Base-by-base conservation (phyloP, 2,888 invertebrate genomes). In the Melolontha melolontha region DNA sequence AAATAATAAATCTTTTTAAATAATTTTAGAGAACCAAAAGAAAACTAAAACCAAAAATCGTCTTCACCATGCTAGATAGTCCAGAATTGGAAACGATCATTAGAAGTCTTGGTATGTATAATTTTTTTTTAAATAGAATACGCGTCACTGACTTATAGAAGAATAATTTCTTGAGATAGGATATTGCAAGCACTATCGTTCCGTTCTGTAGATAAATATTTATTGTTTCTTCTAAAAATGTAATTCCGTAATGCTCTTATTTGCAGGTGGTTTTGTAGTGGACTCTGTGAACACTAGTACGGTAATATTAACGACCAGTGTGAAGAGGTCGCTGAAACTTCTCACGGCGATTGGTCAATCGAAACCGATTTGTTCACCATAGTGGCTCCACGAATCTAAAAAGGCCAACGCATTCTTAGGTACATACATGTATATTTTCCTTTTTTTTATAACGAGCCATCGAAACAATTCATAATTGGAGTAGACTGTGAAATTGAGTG, bases 321-420 rank as follows among this genome's bases (percentile, higher is more conserved):
- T 89, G 5, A 86, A 85, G 77, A 82, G 90, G 2, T 88, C 90
- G 0, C 86, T 85, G 75, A 90, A 90, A 79, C 77, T 89, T 72
- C 79, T 90, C 14, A 84, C 87, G 27, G 89, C 88, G 0, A 83
- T 90, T 55, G 89, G 88, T 0, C 84, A 86, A 47, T 88, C 87
- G 50, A 84, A 85, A 76, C 89, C 90, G 0, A 87, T 90, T 41
- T 89, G 90, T 71, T 77, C 80, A 0, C 78, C 80, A 29, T 67
- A 74, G 14, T 84, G 83, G 83, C 71, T 84, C 8, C 64, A 73
- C 2, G 79, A 77, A 22, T 80, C 79, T 14, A 80, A 79, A 65
- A 78, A 79, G 66, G 73, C 75, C 6, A 75, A 76, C 16, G 70
- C 72, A 59, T 83, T 83, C 74, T 72, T 82, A 67, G 83, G 83